A percentile compares a stretch with the other conserved stretches of the same genome.
These are phyloP conservation scores for Solenopsis fugax DNA, from an alignment of 1,140 invertebrate species.

Conservation along the genomic window DNA sequence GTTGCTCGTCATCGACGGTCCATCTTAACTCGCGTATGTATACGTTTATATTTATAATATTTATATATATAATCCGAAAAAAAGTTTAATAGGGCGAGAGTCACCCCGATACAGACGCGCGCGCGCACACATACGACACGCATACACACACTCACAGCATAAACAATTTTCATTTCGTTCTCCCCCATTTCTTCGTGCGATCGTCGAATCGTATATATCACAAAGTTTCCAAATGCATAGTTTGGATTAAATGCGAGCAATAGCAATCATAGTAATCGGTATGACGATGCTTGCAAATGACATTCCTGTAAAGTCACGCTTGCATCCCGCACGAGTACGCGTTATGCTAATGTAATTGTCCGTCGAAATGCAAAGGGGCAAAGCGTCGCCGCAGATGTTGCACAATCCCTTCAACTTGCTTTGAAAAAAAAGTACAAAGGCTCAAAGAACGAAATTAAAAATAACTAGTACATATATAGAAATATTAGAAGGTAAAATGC, in stretches of 20 bases:
- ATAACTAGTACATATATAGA: background rate
- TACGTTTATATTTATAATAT: slow-evolving; percentile 75
- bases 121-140: background rate
- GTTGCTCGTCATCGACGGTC: slow-evolving; percentile 80
- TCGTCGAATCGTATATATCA: slow-evolving; percentile 73
- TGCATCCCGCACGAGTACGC: background rate
- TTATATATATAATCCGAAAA: slow-evolving; percentile 81
- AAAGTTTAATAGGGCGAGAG: slow-evolving; percentile 70
- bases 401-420: background rate
- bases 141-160: slow-evolving; percentile 33
- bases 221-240: slow-evolving; percentile 74
- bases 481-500: slow-evolving; percentile 8
- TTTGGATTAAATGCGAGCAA: slow-evolving; percentile 51
- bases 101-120: slow-evolving; percentile 35
- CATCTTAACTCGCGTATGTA: slow-evolving; percentile 75
- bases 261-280: slow-evolving; percentile 30
- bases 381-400: background rate
- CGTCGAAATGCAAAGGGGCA: background rate
- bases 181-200: slow-evolving; percentile 60
- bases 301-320: background rate
- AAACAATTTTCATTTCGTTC: slow-evolving; percentile 12
- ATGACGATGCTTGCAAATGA: slow-evolving; percentile 34
- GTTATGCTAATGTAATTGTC: slow-evolving; percentile 13
- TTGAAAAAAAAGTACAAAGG: background rate
- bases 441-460: background rate